Base-by-base conservation (phyloP, 1,140 invertebrate genomes). In the Meloidogyne chitwoodi region DNA sequence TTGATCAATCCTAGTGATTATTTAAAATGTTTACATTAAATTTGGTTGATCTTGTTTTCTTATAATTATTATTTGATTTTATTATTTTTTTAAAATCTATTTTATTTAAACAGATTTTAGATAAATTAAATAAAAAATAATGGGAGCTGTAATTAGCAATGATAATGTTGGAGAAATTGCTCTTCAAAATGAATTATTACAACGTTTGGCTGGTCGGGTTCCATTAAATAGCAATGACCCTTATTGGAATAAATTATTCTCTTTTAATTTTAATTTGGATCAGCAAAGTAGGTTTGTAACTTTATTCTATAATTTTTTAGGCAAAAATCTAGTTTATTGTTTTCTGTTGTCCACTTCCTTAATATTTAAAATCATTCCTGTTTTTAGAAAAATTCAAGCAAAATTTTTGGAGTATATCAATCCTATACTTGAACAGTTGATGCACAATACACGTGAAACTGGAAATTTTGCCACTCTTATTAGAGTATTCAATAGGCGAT, bases 191-290 rank as follows among this genome's bases (percentile, higher is more conserved):
- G 91, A 93, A 80, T 91, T 92, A 84, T 88, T 97, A 38, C 89
- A 90, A 71, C 90, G 90, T 70, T 93, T 97, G 86, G 92, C 92
- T 77, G 91, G 93, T 0, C 91, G 91, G 65, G 91, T 93, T 78
- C 86, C 91, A 16, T 93, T 98, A 82, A 90, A 91, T n/a, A 90
- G 91, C 27, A 94, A 94, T 88, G 93, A 96, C 89, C 91, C 92
- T 14, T 96, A 94, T 88, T 98, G 95, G 95, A 94, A 94, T 87
- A 91, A 92, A 79, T 90, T 98, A 70, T 89, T 98, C 16, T 93
- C 94, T 0, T 98, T 95, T 81, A 93, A 94, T 82, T 92, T 96
- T 79, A 91, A 91, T 64, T 68, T 84, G 74, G 82, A 85, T 64
- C 77, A 84, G 19, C 76, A 65, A 12, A 74, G 77, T 62, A 77